Percentiles rank a stretch among this genome's conserved stretches.
These are phyloP conservation scores for Escarpia spicata DNA, from an alignment of 2,888 invertebrate genomes.

Conservation along the genomic window DNA sequence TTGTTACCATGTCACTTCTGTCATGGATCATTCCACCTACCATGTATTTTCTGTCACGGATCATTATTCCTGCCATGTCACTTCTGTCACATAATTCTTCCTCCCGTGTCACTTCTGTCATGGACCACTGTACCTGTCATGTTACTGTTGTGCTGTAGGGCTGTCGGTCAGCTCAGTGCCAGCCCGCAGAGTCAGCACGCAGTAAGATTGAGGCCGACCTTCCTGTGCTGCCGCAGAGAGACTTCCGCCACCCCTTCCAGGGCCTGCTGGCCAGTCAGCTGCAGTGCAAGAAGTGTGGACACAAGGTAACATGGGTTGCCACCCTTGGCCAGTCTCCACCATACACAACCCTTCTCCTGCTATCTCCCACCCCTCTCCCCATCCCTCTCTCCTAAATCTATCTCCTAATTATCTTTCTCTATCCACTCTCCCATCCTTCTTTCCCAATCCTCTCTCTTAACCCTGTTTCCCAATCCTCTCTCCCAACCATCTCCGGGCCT, in stretches of 20 bases:
- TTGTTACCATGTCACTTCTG: too few relatives aligned
- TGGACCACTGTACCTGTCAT: background rate
- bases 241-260: constrained; percentile 73
- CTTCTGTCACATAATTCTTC: background rate
- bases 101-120: background rate
- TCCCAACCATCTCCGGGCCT: too few relatives aligned
- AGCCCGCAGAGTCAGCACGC: constrained; percentile 46
- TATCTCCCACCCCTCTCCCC: too few relatives aligned
- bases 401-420: too few relatives aligned
- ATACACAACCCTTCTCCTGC: too few relatives aligned
- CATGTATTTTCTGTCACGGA: too few relatives aligned
- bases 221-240: constrained; percentile 52
- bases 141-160: constrained; percentile 26
- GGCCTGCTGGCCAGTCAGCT: constrained; percentile 82
- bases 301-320: constrained; percentile 69
- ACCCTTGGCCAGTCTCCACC: background rate
- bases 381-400: too few relatives aligned
- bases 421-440: too few relatives aligned
- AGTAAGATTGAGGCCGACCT: constrained; percentile 45
- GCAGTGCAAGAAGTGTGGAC: constrained; percentile 78
- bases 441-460: too few relatives aligned
- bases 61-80: too few relatives aligned
- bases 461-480: too few relatives aligned
- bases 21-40: too few relatives aligned
- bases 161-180: constrained; percentile 48